Conservation (phyloP, 2,888 invertebrate genomes). For the Melinaea menophilus region DNA sequence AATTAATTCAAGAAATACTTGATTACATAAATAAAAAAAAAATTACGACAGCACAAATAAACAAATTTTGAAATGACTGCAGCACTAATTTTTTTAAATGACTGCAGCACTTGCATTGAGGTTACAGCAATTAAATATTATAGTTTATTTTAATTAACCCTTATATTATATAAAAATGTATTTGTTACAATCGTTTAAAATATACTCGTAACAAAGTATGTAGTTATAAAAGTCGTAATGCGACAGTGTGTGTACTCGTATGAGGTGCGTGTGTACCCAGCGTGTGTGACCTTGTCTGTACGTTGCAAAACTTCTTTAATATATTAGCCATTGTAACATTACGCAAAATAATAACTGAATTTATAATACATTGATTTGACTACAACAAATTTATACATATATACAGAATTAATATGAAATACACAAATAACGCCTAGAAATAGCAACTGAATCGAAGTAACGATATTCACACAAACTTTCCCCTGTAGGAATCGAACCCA, state of each 20-base stretch:
- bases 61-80: too few species aligned
- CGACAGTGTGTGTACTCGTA: neutral
- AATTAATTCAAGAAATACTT: too few species aligned
- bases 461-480: too few species aligned
- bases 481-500: too few species aligned
- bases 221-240: neutral
- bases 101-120: neutral
- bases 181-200: neutral
- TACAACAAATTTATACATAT: too few species aligned
- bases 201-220: neutral
- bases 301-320: constrained; percentile 26
- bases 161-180: neutral
- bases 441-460: too few species aligned
- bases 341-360: constrained; percentile 14
- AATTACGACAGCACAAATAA: too few species aligned
- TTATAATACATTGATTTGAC: neutral
- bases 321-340: constrained; percentile 18
- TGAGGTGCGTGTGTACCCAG: constrained; percentile 13
- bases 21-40: too few species aligned
- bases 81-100: neutral
- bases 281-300: constrained; percentile 25
- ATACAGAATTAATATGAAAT: too few species aligned
- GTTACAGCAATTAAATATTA: neutral
- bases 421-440: too few species aligned
- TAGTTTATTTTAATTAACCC: constrained; percentile 6